Conservation (phyloP, 1,140 invertebrate species). For the Leptonema lineaticorne region DNA sequence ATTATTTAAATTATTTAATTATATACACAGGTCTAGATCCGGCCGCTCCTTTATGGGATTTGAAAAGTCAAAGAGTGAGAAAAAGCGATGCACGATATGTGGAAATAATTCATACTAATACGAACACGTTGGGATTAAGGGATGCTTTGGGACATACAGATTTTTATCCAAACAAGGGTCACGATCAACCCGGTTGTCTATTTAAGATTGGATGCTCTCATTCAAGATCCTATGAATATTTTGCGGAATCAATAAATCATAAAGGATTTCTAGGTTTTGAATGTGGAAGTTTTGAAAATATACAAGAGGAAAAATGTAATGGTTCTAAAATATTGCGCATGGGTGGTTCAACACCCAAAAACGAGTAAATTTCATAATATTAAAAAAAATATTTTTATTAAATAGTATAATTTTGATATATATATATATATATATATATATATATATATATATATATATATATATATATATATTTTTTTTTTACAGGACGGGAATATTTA, state of each 20-base stretch:
- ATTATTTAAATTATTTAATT: not conserved
- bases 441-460: slow-evolving; percentile 2
- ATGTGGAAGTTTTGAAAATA: slow-evolving; percentile 26
- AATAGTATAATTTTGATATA: too few relatives aligned
- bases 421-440: not conserved
- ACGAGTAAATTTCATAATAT: not conserved
- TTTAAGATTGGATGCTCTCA: slow-evolving; percentile 48
- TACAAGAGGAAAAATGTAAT: slow-evolving; percentile 22
- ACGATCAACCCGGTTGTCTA: slow-evolving; percentile 61
- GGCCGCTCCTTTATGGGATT: slow-evolving; percentile 49
- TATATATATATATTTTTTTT: slow-evolving; percentile 8
- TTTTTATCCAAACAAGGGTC: slow-evolving; percentile 63
- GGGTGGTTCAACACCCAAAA: slow-evolving; percentile 25
- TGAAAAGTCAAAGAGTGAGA: slow-evolving; percentile 43
- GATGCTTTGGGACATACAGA: slow-evolving; percentile 59
- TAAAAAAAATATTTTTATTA: not conserved
- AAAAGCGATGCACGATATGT: slow-evolving; percentile 60
- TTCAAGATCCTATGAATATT: slow-evolving; percentile 52
- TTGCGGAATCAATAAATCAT: slow-evolving; percentile 50
- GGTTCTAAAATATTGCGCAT: slow-evolving; percentile 23
- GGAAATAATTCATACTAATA: slow-evolving; percentile 67
- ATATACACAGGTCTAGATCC: slow-evolving; percentile 48
- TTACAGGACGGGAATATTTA: slow-evolving; percentile 31
- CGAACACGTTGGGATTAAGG: slow-evolving; percentile 56
- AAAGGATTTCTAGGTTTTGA: slow-evolving; percentile 37